Evolutionary conservation across 2,797 vertebrate genomes (phyloP).

Genomic region (Heliangelus exortis): DNA sequence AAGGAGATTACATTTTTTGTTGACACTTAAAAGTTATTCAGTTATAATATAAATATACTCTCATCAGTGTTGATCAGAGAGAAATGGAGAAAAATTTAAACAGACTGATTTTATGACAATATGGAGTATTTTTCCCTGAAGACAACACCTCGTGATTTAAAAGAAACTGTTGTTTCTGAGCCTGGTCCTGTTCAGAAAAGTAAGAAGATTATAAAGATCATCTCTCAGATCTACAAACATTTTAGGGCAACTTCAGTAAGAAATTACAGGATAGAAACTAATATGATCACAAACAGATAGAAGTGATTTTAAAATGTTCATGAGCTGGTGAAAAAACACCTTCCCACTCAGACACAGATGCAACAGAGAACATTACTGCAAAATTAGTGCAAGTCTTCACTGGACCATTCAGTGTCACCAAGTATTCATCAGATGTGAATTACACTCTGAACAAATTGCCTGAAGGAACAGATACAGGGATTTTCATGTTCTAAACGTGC

Average conservation of each 20-base stretch:
- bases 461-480: slow-evolving; percentile 53
- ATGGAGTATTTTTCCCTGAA: not conserved
- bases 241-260: not conserved
- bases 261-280: not conserved
- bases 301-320: not conserved
- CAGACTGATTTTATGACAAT: not conserved
- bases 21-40: not conserved
- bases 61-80: not conserved
- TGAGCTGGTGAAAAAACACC: slow-evolving; percentile 32
- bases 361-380: slow-evolving; percentile 7
- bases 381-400: slow-evolving; percentile 62
- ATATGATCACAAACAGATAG: not conserved
- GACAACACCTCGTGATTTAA: not conserved
- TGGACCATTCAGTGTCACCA: slow-evolving; percentile 59
- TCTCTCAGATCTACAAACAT: not conserved
- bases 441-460: slow-evolving; percentile 57
- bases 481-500: slow-evolving; percentile 63
- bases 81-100: not conserved
- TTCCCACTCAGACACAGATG: not conserved
- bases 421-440: slow-evolving; percentile 63
- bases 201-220: not conserved
- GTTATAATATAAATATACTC: slow-evolving; percentile 12
- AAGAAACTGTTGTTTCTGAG: not conserved
- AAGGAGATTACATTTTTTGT: not conserved
- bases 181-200: not conserved